Base-by-base conservation (phyloP, 1,140 invertebrate genomes). In the Bathynomus jamesi region DNA sequence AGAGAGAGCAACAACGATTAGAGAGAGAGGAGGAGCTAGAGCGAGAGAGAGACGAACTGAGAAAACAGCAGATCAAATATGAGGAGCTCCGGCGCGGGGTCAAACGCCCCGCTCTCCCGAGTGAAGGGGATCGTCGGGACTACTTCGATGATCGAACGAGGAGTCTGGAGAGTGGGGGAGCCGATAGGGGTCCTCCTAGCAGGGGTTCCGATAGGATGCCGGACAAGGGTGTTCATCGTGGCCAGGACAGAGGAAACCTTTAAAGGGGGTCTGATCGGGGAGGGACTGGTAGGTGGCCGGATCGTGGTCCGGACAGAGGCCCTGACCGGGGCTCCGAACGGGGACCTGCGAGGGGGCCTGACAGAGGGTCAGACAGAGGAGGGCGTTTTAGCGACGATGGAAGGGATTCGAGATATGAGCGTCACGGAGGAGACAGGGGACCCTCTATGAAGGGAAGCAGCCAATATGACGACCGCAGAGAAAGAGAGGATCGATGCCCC, bases 21-120 rank as follows among this genome's bases (percentile, higher is more conserved):
- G 71, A 73, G 53, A 62, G 71, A n/a, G 71, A 73, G 71, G n/a
- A n/a, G n/a, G 68, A 73, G 65, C 65, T 73, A 28, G 71, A 73
- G 29, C 46, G 71, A 17, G 71, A 73, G 53, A 62, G 71, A 17
- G 71, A 73, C 24, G 71, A 73, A 60, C 71, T 73, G 25, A 62
- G 67, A 2, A 53, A 61, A 17, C 67, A 69, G 28, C 67, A 69
- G 53, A 61, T 69, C 27, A 69, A 69, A 29, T 53, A 53, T 5
- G 40, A 53, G 21, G 40, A 53, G 21, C 11, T 53, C 21, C 40
- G 40, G 21, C 13, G 40, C 13, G 40, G 40, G 13, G 40, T 53
- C 21, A 53, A 53, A 53, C 40, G 40, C 13, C 40, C 40, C 2
- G 40, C 40, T 17, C 40, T 5, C 1, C 21, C 40, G 21, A 53